Conservation (phyloP, 2,888 invertebrate genomes). For the Phaedon cochleariae region DNA sequence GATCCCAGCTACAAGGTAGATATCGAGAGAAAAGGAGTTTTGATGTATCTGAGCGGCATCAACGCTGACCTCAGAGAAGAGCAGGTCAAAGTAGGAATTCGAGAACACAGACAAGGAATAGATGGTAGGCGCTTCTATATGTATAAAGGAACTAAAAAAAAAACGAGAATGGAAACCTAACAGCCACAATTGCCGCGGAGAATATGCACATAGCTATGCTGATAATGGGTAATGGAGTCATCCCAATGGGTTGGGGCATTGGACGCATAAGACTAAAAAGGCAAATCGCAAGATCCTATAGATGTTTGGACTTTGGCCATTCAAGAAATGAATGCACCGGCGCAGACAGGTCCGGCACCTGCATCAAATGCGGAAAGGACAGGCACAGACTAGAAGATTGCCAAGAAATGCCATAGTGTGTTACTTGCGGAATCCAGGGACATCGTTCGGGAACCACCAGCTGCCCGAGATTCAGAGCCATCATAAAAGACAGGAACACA, state of each 20-base stretch:
- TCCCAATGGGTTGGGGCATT: not conserved
- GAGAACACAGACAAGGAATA: not conserved
- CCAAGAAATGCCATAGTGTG: not conserved
- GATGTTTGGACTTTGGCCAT: constrained; percentile 20
- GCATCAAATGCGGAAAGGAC: constrained; percentile 21
- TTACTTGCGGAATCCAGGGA: not conserved
- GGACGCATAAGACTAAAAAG: not conserved
- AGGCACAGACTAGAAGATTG: constrained; percentile 19
- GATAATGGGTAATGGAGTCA: not conserved
- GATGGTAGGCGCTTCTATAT: not conserved
- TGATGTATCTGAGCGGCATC: not conserved
- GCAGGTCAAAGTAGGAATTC: not conserved
- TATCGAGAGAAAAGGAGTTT: not conserved
- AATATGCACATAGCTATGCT: not conserved
- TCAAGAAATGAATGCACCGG: constrained; percentile 3
- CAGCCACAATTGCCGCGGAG: not conserved
- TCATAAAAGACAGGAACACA: not conserved
- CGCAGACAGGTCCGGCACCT: constrained; percentile 4
- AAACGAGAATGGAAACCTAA: not conserved
- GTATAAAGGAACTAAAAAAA: not conserved
- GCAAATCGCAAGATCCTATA: constrained; percentile 4
- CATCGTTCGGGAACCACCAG: constrained; percentile 16
- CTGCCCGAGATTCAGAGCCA: constrained; percentile 13
- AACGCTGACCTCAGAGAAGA: not conserved
- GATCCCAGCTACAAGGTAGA: not conserved